phyloP scores from a whole-genome alignment of 1,140 invertebrate species.

The Battus philenor region DNA sequence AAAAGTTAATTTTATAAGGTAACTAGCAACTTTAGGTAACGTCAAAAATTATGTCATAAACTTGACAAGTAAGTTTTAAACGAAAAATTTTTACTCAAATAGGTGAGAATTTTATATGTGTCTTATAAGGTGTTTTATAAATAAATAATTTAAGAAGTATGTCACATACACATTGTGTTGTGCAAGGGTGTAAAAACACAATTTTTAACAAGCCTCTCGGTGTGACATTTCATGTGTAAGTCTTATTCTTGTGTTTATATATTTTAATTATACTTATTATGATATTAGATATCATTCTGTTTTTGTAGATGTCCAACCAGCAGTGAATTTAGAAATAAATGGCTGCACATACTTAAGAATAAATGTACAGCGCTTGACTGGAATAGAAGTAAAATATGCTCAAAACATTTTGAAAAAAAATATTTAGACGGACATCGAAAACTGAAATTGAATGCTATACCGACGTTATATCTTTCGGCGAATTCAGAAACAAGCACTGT shows the following conservation, averaged over 20 bases:
- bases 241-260: too few relatives aligned
- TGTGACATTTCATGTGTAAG: conserved; percentile 47
- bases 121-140: background rate
- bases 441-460: conserved; percentile 48
- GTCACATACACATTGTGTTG: conserved; percentile 37
- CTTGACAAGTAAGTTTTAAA: too few relatives aligned
- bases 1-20: too few relatives aligned
- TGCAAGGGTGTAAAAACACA: conserved; percentile 46
- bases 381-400: conserved; percentile 55
- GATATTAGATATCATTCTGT: conserved; percentile 6
- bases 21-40: too few relatives aligned
- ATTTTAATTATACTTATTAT: too few relatives aligned
- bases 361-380: conserved; percentile 52
- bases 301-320: conserved; percentile 46
- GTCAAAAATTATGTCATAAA: too few relatives aligned
- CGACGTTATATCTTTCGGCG: too few relatives aligned
- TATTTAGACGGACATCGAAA: conserved; percentile 49
- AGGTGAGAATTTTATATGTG: too few relatives aligned
- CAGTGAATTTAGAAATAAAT: conserved; percentile 53
- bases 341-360: conserved; percentile 49
- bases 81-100: too few relatives aligned
- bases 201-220: conserved; percentile 43
- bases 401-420: conserved; percentile 59
- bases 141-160: conserved; percentile 19
- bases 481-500: too few relatives aligned